Evolutionary conservation across 2,113 vertebrate species (phyloP), one percentile per base, ranked within the genome.

Genomic region (Regulus satrapa): DNA sequence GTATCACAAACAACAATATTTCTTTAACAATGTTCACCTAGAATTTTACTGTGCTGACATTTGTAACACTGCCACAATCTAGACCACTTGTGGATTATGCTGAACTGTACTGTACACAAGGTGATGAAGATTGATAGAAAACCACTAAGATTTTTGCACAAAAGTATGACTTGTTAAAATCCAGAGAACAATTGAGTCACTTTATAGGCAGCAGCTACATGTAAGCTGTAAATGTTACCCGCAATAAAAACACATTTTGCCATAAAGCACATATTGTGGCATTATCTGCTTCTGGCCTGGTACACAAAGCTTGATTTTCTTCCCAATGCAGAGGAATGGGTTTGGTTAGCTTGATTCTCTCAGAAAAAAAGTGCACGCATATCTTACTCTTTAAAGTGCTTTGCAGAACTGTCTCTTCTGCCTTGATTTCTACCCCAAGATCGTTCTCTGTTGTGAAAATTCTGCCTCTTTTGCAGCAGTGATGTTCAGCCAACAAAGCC

Each of bases 91-190:
- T 96, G 88, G 88, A 96, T 96, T 97, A 97, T 94, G 94, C 95
- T 96, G 89, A 95, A 97, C 88, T 97, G 96, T 93, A 98, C 98
- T 98, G 97, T 98, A 98, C 98, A 98, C 94, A 97, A 98, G 97
- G 98, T 98, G 98, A 97, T 94, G 97, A 96, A 98, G 97, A 98
- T 36, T 36, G n/a, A 96, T 89, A 97, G 95, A 95, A 99, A 98
- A 98, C 97, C 90, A 95, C 94, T 97, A 97, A 96, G 96, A 96
- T 67, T 64, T 88, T 46, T 91, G 88, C 96, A 96, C 93, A 92
- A 89, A 96, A 91, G 85, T 68, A 93, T 95, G 89, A 96, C 55
- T 93, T 85, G n/a, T 93, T 94, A 91, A 94, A 94, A 97, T 92
- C 80, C 86, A 95, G 95, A 97, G 89, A 96, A 97, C 59, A 56